Evolutionary conservation across 2,888 invertebrate species (phyloP).

Genomic region (Azorinus chamasolen): DNA sequence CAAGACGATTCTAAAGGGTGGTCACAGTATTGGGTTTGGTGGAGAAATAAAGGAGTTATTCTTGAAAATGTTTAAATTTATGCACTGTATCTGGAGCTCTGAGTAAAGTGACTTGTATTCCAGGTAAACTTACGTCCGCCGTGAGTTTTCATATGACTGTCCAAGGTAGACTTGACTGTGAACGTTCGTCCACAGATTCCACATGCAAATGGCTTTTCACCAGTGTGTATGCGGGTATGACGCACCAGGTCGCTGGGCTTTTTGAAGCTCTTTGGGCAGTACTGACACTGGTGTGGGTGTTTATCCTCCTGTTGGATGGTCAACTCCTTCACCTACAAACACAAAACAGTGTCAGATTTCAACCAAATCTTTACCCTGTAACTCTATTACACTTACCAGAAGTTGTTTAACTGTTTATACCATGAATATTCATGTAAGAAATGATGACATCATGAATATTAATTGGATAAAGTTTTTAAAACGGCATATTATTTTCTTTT

Average conservation of each 20-base stretch:
- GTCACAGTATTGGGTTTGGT: too few relatives aligned
- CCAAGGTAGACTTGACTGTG: conserved; percentile 90
- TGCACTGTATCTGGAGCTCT: too few relatives aligned
- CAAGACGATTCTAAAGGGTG: too few relatives aligned
- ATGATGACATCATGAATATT: too few relatives aligned
- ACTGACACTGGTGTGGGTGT: conserved; percentile 83
- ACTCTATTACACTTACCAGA: too few relatives aligned
- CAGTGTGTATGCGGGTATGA: conserved; percentile 87
- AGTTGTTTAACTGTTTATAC: too few relatives aligned
- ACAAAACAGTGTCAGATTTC: not conserved
- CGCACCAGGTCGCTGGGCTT: conserved; percentile 87
- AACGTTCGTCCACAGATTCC: conserved; percentile 86
- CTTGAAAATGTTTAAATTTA: too few relatives aligned
- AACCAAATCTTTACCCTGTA: not conserved
- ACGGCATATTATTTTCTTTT: too few relatives aligned
- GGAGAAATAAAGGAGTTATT: too few relatives aligned
- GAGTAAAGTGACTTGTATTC: not conserved
- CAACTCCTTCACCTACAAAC: conserved; percentile 46
- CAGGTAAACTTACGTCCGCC: conserved; percentile 48
- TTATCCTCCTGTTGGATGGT: conserved; percentile 27
- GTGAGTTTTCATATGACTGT: conserved; percentile 86
- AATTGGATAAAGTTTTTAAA: too few relatives aligned
- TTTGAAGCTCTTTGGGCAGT: conserved; percentile 86
- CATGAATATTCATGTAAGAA: too few relatives aligned
- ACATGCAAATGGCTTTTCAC: conserved; percentile 62